Conservation (phyloP, 2,888 invertebrate species). For the Eulithis prunata region DNA sequence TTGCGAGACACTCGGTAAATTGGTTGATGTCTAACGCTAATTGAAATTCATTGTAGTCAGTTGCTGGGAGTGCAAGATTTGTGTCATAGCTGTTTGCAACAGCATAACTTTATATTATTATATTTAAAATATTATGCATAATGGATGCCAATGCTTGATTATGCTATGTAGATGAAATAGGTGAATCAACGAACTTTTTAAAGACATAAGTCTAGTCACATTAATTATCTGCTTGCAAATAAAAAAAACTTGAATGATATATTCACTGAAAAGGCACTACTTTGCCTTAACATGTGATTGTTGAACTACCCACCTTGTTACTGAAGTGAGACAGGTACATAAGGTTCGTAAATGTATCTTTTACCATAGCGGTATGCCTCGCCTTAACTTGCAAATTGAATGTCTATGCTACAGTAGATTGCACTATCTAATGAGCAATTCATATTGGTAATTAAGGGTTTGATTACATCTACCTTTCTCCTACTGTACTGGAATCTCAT, state of each 20-base stretch:
- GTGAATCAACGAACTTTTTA: conserved; percentile 75
- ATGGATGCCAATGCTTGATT: conserved; percentile 55
- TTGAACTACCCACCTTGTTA: conserved; percentile 17
- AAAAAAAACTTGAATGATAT: conserved; percentile 27
- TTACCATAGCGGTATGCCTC: conserved; percentile 24
- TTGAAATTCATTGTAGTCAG: conserved; percentile 63
- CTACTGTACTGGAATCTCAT: conserved; percentile 54
- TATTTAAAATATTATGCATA: conserved; percentile 45
- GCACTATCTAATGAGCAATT: conserved; percentile 16
- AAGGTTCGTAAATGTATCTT: conserved; percentile 28
- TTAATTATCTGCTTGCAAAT: conserved; percentile 60
- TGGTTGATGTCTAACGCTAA: conserved; percentile 64
- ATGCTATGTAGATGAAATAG: conserved; percentile 58
- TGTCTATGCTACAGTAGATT: conserved; percentile 31
- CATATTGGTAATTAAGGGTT: conserved; percentile 12
- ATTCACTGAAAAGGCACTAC: conserved; percentile 22
- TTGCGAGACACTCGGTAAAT: conserved; percentile 62
- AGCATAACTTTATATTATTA: conserved; percentile 43
- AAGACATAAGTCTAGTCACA: conserved; percentile 75
- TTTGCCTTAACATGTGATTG: conserved; percentile 30
- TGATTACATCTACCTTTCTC: conserved; percentile 25
- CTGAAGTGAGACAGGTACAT: conserved; percentile 21
- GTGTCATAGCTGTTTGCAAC: conserved; percentile 64
- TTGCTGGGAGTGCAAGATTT: conserved; percentile 59
- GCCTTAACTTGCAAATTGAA: conserved; percentile 28